Evolutionary conservation across 2,888 invertebrate genomes (phyloP).

Genomic region (Drosophila diplacantha): DNA sequence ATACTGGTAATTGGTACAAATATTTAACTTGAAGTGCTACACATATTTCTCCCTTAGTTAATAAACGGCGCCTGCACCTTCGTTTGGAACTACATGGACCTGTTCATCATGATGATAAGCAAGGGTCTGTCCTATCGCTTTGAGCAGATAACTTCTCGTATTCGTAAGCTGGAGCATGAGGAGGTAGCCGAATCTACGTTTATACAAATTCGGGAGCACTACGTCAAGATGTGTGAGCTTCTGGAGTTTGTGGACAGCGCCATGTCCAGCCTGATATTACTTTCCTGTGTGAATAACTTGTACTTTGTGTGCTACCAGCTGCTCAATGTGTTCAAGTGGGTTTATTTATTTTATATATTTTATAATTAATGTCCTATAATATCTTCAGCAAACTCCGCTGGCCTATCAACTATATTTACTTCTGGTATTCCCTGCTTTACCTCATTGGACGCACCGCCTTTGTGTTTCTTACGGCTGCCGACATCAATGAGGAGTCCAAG

Average conservation of each 20-base stretch:
- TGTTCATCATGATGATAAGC: constrained; percentile 85
- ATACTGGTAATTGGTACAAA: constrained; percentile 57
- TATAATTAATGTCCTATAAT: background rate
- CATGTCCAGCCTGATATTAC: constrained; percentile 83
- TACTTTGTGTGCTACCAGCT: constrained; percentile 87
- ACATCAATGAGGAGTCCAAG: constrained; percentile 80
- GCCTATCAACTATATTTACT: constrained; percentile 79
- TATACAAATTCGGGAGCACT: constrained; percentile 83
- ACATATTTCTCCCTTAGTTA: constrained; percentile 42
- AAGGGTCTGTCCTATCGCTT: constrained; percentile 84
- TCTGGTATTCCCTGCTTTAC: constrained; percentile 80
- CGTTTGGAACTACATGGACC: constrained; percentile 86
- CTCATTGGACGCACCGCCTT: constrained; percentile 79
- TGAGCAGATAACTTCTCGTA: constrained; percentile 80
- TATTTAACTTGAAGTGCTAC: background rate
- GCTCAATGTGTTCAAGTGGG: constrained; percentile 79
- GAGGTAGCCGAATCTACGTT: constrained; percentile 78
- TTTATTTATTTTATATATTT: background rate
- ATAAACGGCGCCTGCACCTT: constrained; percentile 79
- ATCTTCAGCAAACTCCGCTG: constrained; percentile 74
- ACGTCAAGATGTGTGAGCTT: constrained; percentile 82
- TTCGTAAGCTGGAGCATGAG: constrained; percentile 64
- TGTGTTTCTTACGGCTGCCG: constrained; percentile 80
- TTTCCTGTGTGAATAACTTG: constrained; percentile 85
- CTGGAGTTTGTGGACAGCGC: constrained; percentile 81